These are phyloP conservation scores for Drosophila neotestacea DNA, from an alignment of 2,888 invertebrate genomes.

Conservation along the genomic window DNA sequence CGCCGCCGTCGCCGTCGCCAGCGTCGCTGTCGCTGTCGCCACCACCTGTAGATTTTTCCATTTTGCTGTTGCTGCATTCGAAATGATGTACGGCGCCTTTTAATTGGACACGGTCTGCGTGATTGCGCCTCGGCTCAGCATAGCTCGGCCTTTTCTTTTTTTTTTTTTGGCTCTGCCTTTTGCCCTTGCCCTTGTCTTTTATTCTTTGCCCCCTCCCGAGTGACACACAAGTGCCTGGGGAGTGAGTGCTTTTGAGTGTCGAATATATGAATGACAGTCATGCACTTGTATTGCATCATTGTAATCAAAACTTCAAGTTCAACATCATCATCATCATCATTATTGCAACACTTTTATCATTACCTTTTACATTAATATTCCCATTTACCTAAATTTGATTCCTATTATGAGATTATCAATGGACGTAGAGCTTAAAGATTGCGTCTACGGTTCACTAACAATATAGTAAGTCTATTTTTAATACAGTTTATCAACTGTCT, in stretches of 20 bases:
- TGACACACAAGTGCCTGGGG: conserved; percentile 37
- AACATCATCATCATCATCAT: conserved; percentile 52
- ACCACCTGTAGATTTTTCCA: conserved; percentile 74
- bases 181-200: not conserved
- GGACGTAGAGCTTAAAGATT: no score
- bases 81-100: conserved; percentile 80
- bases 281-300: conserved; percentile 26
- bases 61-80: conserved; percentile 66
- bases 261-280: conserved; percentile 21
- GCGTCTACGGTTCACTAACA: not conserved
- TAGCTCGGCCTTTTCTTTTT: conserved; percentile 4
- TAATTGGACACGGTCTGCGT: conserved; percentile 80
- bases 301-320: conserved; percentile 29
- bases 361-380: conserved; percentile 3
- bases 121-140: conserved; percentile 51
- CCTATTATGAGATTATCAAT: not conserved
- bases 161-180: not conserved
- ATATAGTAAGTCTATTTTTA: no score
- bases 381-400: not conserved
- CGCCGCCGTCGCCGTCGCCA: conserved; percentile 30
- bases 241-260: conserved; percentile 20
- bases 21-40: conserved; percentile 47
- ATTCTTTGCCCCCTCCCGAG: conserved; percentile 23
- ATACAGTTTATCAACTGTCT: not conserved
- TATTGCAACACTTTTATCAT: conserved; percentile 2